Evolutionary conservation across 2,113 vertebrate genomes (phyloP).

Genomic region (Oncorhynchus mykiss): DNA sequence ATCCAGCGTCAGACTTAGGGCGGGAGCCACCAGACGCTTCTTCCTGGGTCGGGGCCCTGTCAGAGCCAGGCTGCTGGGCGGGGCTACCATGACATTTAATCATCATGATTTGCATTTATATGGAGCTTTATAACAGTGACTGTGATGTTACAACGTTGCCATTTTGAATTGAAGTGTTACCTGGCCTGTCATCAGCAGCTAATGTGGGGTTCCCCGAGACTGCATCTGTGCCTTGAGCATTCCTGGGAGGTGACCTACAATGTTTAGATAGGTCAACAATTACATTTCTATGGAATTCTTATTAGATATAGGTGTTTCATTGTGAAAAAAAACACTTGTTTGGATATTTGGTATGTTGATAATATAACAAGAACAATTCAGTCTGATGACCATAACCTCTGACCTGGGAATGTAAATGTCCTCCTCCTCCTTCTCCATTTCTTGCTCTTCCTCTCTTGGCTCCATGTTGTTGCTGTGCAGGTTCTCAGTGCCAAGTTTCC

Average conservation of each 20-base stretch:
- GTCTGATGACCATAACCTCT: slow-evolving; percentile 3
- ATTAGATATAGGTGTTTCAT: too few relatives aligned
- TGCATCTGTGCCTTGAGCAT: too few relatives aligned
- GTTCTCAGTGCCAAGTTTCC: not conserved
- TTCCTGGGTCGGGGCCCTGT: slow-evolving; percentile 56
- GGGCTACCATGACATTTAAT: slow-evolving; percentile 47
- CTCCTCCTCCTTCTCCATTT: slow-evolving; percentile 28
- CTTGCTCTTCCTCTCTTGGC: slow-evolving; percentile 25
- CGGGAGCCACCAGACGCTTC: slow-evolving; percentile 75
- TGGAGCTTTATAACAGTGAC: not conserved
- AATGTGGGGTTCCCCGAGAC: too few relatives aligned
- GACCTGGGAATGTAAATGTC: slow-evolving; percentile 36
- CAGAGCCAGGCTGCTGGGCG: slow-evolving; percentile 68
- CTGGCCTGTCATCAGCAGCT: too few relatives aligned
- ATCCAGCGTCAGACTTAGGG: slow-evolving; percentile 68
- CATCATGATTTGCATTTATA: not conserved
- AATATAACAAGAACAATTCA: not conserved
- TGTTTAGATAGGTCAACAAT: too few relatives aligned
- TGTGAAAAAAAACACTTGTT: too few relatives aligned
- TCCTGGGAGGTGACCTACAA: too few relatives aligned
- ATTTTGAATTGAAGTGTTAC: not conserved
- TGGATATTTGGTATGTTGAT: too few relatives aligned
- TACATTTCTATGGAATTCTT: too few relatives aligned
- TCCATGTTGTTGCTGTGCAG: slow-evolving; percentile 46
- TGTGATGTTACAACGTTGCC: not conserved